Conservation (phyloP, 2,888 invertebrate genomes). For the Drosophila koepferae region DNA sequence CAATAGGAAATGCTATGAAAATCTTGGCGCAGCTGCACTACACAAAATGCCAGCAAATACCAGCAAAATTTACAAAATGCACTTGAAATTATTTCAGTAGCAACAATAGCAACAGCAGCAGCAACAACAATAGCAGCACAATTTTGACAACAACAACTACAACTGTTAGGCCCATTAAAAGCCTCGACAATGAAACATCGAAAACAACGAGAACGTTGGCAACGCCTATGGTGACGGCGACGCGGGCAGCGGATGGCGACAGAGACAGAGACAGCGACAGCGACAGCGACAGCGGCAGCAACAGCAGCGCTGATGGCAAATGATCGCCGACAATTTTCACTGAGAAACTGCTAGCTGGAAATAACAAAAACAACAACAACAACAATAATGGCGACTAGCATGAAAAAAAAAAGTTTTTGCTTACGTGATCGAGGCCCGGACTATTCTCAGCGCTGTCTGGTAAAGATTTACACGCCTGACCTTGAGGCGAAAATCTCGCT, state of each 20-base stretch:
- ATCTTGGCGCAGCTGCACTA: slow-evolving; percentile 34
- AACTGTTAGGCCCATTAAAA: slow-evolving; percentile 71
- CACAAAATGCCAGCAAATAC: slow-evolving; percentile 51
- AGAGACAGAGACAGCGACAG: slow-evolving; percentile 10
- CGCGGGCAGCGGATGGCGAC: background rate
- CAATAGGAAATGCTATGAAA: slow-evolving; percentile 58
- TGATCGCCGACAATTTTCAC: slow-evolving; percentile 52
- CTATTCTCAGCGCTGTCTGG: slow-evolving; percentile 62
- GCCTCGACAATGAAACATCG: slow-evolving; percentile 64
- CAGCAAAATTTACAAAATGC: slow-evolving; percentile 49
- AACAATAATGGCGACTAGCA: slow-evolving; percentile 24
- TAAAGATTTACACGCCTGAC: slow-evolving; percentile 79
- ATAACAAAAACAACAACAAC: slow-evolving; percentile 23
- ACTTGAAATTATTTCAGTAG: slow-evolving; percentile 49
- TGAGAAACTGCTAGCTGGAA: slow-evolving; percentile 54
- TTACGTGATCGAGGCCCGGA: slow-evolving; percentile 70
- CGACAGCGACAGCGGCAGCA: slow-evolving; percentile 8
- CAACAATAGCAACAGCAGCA: slow-evolving; percentile 19
- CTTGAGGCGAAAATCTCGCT: slow-evolving; percentile 79
- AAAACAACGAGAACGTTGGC: slow-evolving; percentile 45
- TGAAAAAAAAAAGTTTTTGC: slow-evolving; percentile 60
- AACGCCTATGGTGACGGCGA: background rate
- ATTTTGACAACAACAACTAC: slow-evolving; percentile 22
- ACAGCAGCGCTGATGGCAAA: slow-evolving; percentile 40
- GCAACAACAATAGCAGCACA: slow-evolving; percentile 30